Evolutionary conservation across 2,113 vertebrate species (phyloP), one percentile per base, ranked within the genome.

Genomic region (Triplophysa tibetana): DNA sequence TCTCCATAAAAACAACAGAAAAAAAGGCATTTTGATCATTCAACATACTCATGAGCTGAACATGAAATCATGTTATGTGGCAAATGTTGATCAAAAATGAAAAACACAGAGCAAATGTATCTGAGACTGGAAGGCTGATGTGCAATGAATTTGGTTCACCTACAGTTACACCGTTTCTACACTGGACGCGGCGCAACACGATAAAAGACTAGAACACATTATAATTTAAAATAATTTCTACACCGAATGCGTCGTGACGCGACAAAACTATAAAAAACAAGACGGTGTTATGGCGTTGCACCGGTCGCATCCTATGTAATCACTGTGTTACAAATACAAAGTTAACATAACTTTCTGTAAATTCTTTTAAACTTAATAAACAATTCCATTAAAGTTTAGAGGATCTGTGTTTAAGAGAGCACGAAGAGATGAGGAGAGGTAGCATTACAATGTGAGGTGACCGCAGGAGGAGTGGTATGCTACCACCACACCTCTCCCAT

Each of bases 361-460:
- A 38, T 38, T 38, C 5, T 38, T 38, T 38, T 7, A 38, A 7
- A 38, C 23, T 5, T 26, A 70, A 64, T 33, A 38, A 3, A 17
- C 43, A 45, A 6, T 11, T 45, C 12, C 11, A 45, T 45, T 45
- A n/a, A 65, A 38, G 29, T 41, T 38, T 17, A 75, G 33, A 23
- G 54, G 23, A 41, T 21, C 17, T 70, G 14, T 29, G 45, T n/a
- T 29, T 24, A 1, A 54, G n/a, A 66, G 12, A 75, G 38, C 12
- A 29, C 13, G 65, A 75, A 64, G 62, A 67, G 77, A 45, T 24
- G 17, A 61, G 43, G 38, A 33, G 52, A 72, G 60, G 60, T 54
- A 54, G 54, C 84, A 78, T 79, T 88, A 86, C 86, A 90, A 88
- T 88, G 82, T 64, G 81, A 82, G 60, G 84, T 85, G 82, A 89